Evolutionary conservation across 1,140 invertebrate species (phyloP), one percentile per base, ranked within the genome.

Genomic region (Eufriesea mexicana): DNA sequence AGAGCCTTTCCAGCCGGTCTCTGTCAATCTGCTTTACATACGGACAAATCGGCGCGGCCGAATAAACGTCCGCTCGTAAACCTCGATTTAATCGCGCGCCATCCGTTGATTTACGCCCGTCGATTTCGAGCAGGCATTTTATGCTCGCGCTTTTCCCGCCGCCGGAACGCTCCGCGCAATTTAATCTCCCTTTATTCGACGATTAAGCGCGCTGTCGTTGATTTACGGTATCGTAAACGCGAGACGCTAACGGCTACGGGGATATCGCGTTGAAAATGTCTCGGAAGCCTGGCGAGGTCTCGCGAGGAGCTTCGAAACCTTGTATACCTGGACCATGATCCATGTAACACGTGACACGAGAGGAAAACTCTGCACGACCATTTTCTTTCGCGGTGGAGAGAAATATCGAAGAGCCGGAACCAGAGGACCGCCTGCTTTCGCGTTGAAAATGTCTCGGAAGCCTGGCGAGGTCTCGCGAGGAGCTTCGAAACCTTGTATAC

Each of bases 201-300:
- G 86, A 90, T 91, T 88, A 91, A 91, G 82, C 67, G 86, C 84
- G 61, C 73, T 81, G 81, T 49, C 68, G 45, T 91, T 90, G 90
- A 91, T 91, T 92, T 89, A 91, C 83, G 86, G 85, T 92, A 89
- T 92, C 89, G 73, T 91, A 91, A 91, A 91, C 76, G 84, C 72
- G 67, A 72, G 79, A 86, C 59, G 51, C 66, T 76, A 79, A 88
- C 84, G 70, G 86, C 84, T 76, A 49, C 83, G 28, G 55, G 55
- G 67, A 70, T 80, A 73, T 81, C 77, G 67, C 67, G 18, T 47
- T 16, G 81, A 72, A 80, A 64, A 49, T 51, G 66, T 49, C 70
- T 83, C 67, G 74, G 70, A 25, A 71, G 28, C 77, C 14, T 64
- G 10, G 18, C 66, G 28, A 25, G 49, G 10, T 5, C 14, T n/a